These are phyloP conservation scores for Molossus alvarezi DNA, from an alignment of 2,797 vertebrate species.

Conservation along the genomic window DNA sequence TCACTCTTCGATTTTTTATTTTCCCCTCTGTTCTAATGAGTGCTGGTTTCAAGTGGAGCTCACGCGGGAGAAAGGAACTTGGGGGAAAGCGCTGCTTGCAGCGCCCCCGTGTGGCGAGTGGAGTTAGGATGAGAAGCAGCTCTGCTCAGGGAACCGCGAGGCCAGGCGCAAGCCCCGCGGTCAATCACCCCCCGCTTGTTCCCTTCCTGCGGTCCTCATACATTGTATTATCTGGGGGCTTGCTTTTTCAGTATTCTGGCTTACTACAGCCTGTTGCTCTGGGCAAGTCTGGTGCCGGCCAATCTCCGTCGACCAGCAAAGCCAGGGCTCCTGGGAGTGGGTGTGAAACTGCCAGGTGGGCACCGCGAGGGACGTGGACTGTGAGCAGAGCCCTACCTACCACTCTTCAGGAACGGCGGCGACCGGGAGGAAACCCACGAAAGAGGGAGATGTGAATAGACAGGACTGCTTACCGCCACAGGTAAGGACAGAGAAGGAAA, in stretches of 20 bases:
- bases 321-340: not conserved
- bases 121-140: not conserved
- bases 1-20: accelerated
- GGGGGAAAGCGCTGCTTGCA: not conserved
- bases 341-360: not conserved
- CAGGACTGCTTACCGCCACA: not conserved
- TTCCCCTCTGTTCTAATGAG: not conserved
- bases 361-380: not conserved
- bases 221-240: accelerated
- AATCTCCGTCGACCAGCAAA: too few species aligned
- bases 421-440: not conserved
- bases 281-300: not conserved
- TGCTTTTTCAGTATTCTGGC: not conserved
- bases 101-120: not conserved
- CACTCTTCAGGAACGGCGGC: not conserved
- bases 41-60: not conserved
- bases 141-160: accelerated
- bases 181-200: not conserved
- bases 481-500: not conserved
- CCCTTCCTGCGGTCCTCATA: not conserved
- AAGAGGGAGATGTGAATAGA: not conserved
- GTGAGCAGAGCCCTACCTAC: not conserved
- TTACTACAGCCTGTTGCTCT: not conserved
- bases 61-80: too few species aligned
- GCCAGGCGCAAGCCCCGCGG: not conserved